Percentiles rank a stretch among this genome's conserved stretches.
These are phyloP conservation scores for Zygaena filipendulae DNA, from an alignment of 2,888 invertebrate genomes.

Conservation along the genomic window DNA sequence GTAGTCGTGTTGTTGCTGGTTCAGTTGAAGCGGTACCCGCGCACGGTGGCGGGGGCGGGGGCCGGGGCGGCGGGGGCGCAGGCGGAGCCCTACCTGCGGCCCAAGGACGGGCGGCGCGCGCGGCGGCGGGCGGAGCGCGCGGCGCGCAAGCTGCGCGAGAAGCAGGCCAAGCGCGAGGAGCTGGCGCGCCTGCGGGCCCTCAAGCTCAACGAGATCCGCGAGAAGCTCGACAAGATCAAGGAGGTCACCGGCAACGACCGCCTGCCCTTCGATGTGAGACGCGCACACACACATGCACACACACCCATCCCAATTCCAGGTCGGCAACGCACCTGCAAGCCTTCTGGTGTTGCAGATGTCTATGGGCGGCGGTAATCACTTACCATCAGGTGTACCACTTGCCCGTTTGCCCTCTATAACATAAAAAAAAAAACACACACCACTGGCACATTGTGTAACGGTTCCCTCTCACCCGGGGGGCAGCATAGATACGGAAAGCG, in stretches of 20 bases:
- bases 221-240: slow-evolving; percentile 87
- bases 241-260: slow-evolving; percentile 88
- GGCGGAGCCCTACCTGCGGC: slow-evolving; percentile 80
- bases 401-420: no score
- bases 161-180: slow-evolving; percentile 84
- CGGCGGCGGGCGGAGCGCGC: slow-evolving; percentile 80
- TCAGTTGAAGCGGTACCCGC: slow-evolving; percentile 92
- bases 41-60: slow-evolving; percentile 88
- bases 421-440: no score
- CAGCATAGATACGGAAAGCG: no score
- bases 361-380: no score
- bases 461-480: no score
- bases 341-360: no score
- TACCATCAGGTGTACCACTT: no score
- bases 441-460: no score
- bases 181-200: slow-evolving; percentile 87
- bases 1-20: no score
- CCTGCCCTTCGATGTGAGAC: slow-evolving; percentile 69
- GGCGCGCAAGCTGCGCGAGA: slow-evolving; percentile 81
- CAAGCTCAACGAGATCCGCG: slow-evolving; percentile 90
- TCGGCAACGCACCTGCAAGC: no score
- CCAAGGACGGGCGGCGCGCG: slow-evolving; percentile 81
- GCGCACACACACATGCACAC: no score
- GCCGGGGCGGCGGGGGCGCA: slow-evolving; percentile 77
- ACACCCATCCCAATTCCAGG: no score